A percentile compares a stretch with the other conserved stretches of the same genome.
Conservation (phyloP, 1,140 invertebrate genomes). For the Steinernema feltiae region DNA sequence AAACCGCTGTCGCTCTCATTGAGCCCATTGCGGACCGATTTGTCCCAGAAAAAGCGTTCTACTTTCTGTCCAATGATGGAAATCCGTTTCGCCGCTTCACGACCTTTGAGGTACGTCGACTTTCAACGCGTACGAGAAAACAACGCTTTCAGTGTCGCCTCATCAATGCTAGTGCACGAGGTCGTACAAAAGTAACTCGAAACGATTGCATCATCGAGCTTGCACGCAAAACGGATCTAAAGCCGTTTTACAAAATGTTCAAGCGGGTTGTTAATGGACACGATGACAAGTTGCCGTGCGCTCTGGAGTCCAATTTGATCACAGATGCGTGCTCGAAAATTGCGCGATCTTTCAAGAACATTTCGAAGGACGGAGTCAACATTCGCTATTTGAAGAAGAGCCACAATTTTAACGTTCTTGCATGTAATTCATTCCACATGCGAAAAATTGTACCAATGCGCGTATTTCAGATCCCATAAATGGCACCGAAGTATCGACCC, state of each 20-base stretch:
- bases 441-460: not conserved
- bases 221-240: not conserved
- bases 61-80: not conserved
- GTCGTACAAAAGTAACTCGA: not conserved
- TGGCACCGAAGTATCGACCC: not conserved
- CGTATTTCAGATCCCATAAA: not conserved
- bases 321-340: constrained; percentile 1
- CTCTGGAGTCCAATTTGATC: not conserved
- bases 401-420: constrained; percentile 4
- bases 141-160: not conserved
- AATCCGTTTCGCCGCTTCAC: constrained; percentile 1
- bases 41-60: not conserved
- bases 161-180: not conserved
- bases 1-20: not conserved
- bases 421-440: not conserved
- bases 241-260: constrained; percentile 9
- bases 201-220: constrained; percentile 6
- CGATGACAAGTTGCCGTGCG: not conserved
- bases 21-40: not conserved
- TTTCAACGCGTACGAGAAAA: not conserved
- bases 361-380: not conserved
- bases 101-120: not conserved
- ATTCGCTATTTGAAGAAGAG: constrained; percentile 4
- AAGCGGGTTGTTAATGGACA: constrained; percentile 6
- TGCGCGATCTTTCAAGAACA: not conserved